Base-by-base conservation (phyloP, 2,113 vertebrate species). In the Chamaea fasciata region DNA sequence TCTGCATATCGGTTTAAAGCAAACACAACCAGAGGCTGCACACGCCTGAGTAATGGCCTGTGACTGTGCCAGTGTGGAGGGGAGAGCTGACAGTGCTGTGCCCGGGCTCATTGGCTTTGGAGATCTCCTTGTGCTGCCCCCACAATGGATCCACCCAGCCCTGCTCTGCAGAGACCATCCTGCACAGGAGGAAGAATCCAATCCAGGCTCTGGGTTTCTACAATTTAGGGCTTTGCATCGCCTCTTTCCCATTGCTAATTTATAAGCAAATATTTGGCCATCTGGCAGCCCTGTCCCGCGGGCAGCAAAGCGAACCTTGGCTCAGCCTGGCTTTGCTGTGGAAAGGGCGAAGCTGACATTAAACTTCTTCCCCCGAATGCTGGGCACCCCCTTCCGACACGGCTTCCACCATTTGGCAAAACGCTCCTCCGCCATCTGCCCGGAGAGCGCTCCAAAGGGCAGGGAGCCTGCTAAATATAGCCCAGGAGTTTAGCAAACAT, bases 371-470 rank as follows among this genome's bases (percentile, higher is more conserved):
- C 83, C 92, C 87, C 0, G 4, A 74, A 15, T 8, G 30, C 79
- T 0, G 31, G 94, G 94, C 90, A 95, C 71, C 69, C 94, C 95
- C 59, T 90, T 87, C 87, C 4, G 5, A 83, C 87, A 74, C 1
- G 0, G 85, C 82, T 91, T 77, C 69, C 92, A 83, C 92, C 65
- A 16, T 42, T 92, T 92, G 92, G 95, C 90, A 95, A 89, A 62
- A 10, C 0, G 6, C 57, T 86, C 75, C 89, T 90, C 68, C 0
- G 0, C 97, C 96, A 95, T 95, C 95, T 96, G 94, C 55, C 4
- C 63, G 95, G 77, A 92, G 83, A 95, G 44, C 68, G 85, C 96
- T 95, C 96, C 85, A 84, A 90, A 96, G 96, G 90, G 33, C 92
- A 94, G 0, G 1, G 57, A 86, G 68, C 67, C 62, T 67, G 79